Evolutionary conservation across 2,113 vertebrate species (phyloP).

Genomic region (Bothrops jararaca): DNA sequence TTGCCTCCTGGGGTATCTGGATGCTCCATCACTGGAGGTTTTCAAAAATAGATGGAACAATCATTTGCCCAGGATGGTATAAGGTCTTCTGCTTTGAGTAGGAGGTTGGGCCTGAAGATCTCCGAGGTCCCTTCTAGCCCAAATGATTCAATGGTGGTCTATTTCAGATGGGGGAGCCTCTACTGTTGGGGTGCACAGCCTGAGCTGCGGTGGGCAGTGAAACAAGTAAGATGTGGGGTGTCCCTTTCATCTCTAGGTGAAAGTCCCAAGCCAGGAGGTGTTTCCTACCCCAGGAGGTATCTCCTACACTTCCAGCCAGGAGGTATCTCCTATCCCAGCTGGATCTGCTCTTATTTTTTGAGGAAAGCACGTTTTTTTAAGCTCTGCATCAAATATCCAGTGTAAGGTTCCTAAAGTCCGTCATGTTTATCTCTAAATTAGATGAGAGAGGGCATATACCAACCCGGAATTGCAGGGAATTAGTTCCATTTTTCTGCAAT

Average conservation of each 20-base stretch:
- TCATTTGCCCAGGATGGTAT: background rate
- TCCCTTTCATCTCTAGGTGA: constrained; percentile 1
- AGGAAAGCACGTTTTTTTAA: constrained; percentile 43
- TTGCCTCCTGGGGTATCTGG: background rate
- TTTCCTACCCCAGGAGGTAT: background rate
- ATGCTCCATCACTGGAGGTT: background rate
- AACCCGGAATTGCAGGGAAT: constrained; percentile 70
- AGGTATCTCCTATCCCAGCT: constrained; percentile 45
- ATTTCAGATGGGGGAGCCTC: constrained; percentile 4
- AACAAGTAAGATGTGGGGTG: constrained; percentile 1
- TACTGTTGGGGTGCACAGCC: constrained; percentile 19
- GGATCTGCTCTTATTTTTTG: constrained; percentile 41
- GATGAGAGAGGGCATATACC: constrained; percentile 67
- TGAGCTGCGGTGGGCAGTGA: constrained; percentile 16
- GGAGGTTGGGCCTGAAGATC: background rate
- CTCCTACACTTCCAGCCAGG: background rate
- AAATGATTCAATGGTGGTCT: background rate
- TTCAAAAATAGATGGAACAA: background rate
- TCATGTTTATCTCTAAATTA: constrained; percentile 54
- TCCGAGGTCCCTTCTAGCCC: background rate
- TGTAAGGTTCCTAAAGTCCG: constrained; percentile 60
- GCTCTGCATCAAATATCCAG: constrained; percentile 55
- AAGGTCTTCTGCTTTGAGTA: background rate
- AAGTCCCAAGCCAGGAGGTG: background rate
- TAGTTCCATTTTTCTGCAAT: constrained; percentile 70